Percentiles rank a stretch among this genome's conserved stretches.
These are phyloP conservation scores for Trissoscelio sp. DNA, from an alignment of 2,888 invertebrate genomes.

Conservation along the genomic window DNA sequence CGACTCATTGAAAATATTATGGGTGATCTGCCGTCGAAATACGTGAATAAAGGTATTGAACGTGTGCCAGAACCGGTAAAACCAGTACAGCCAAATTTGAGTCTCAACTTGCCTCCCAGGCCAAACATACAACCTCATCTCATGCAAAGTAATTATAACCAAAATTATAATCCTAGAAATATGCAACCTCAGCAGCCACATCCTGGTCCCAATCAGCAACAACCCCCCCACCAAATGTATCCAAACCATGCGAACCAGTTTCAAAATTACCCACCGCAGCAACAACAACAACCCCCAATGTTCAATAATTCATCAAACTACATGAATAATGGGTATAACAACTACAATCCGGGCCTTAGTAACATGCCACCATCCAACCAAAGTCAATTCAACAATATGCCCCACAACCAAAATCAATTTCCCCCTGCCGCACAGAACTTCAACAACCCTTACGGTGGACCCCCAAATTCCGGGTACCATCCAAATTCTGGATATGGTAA, in stretches of 20 bases:
- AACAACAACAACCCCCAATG: constrained; percentile 70
- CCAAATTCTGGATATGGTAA: constrained; percentile 77
- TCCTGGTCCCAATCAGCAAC: constrained; percentile 36
- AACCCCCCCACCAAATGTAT: constrained; percentile 59
- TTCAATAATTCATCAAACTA: constrained; percentile 75
- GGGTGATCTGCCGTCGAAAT: constrained; percentile 84
- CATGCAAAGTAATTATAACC: constrained; percentile 71
- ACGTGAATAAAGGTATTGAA: constrained; percentile 73
- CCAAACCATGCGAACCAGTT: constrained; percentile 75
- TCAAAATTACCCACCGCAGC: constrained; percentile 71
- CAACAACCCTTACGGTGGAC: constrained; percentile 70
- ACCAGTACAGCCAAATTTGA: too few species aligned
- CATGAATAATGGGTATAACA: constrained; percentile 80
- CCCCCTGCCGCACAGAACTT: constrained; percentile 74
- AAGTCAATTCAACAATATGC: constrained; percentile 73
- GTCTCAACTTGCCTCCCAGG: neutral
- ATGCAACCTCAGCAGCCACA: constrained; percentile 32
- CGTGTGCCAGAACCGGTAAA: constrained; percentile 18
- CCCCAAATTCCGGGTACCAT: constrained; percentile 74
- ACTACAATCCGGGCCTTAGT: constrained; percentile 77
- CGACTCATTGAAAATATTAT: constrained; percentile 87
- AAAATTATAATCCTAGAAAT: constrained; percentile 70
- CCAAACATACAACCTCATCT: constrained; percentile 12
- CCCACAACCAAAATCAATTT: constrained; percentile 66
- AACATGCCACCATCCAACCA: constrained; percentile 73